Evolutionary conservation across 2,797 vertebrate species (phyloP).

Genomic region (Zalophus californianus): DNA sequence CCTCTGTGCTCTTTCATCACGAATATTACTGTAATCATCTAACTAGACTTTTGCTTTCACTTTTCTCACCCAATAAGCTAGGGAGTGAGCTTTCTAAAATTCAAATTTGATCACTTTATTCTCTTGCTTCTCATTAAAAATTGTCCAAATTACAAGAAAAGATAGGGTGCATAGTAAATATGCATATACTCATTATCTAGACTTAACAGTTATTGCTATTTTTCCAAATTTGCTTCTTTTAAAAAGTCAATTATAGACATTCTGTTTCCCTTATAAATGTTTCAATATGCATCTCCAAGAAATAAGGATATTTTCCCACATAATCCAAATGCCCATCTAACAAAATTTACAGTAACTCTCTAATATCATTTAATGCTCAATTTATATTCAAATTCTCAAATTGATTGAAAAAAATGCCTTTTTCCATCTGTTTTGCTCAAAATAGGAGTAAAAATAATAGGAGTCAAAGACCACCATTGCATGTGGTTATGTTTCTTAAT

Average conservation of each 20-base stretch:
- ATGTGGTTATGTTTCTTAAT: constrained; percentile 52
- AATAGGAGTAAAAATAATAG: background rate
- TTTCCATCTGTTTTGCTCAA: constrained; percentile 54
- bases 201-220: constrained; percentile 8
- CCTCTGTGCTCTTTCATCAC: background rate
- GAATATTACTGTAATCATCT: background rate
- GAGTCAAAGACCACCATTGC: background rate
- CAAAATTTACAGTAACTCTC: background rate
- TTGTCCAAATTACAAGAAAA: background rate
- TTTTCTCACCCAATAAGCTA: background rate
- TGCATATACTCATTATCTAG: background rate
- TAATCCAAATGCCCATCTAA: background rate
- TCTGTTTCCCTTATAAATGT: constrained; percentile 45
- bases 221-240: constrained; percentile 22
- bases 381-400: constrained; percentile 43
- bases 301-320: background rate
- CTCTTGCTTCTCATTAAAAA: constrained; percentile 22
- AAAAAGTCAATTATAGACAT: constrained; percentile 17
- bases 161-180: background rate
- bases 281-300: constrained; percentile 42
- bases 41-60: background rate
- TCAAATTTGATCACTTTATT: background rate
- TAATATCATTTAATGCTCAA: constrained; percentile 17
- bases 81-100: background rate
- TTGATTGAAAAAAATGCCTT: background rate